Evolutionary conservation across 2,888 invertebrate genomes (phyloP), one percentile per base, ranked within the genome.

Genomic region (Callyntrura sp.): DNA sequence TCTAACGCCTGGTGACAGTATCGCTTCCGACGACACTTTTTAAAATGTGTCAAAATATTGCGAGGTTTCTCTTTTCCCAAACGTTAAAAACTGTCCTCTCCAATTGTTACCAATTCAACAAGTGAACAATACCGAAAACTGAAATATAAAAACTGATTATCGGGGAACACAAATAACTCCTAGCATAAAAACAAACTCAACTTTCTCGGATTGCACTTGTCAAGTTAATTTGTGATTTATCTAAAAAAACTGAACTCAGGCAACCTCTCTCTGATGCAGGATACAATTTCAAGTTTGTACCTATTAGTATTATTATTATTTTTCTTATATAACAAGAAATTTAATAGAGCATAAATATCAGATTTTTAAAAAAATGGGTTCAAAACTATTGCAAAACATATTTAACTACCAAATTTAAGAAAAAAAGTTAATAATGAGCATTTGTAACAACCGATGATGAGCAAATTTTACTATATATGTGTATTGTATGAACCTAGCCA

Each of bases 281-380:
- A 35, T 14, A 25, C 11, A 25, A 25, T 62, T 6, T 35, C 68
- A n/a, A 68, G n/a, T 14, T n/a, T n/a, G 35, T 35, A 68, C 23
- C 17, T 23, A 9, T 23, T n/a, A n/a, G 28, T 5, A n/a, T 28
- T 14, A 68, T 68, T 68, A n/a, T 14, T 35, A 35, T 68, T n/a
- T n/a, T n/a, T n/a, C n/a, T n/a, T 68, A 68, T 1, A 68, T 68
- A 68, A 62, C 62, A 62, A 68, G 28, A n/a, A 68, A 35, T 14
- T 68, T 68, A 68, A 28, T 68, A 68, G 68, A 68, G 68, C 68
- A 35, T 68, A 28, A 68, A 68, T 35, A 68, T 35, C 35, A 68
- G 35, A 68, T 28, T 14, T 28, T 14, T 14, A 68, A 68, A 68
- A 68, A 68, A 6, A 6, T 35, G 14, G 3, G 1, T 14, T 20